Percentiles rank a stretch among this genome's conserved stretches.
phyloP scores from a whole-genome alignment of 2,888 invertebrate genomes.

The Gnatocerus cornutus region DNA sequence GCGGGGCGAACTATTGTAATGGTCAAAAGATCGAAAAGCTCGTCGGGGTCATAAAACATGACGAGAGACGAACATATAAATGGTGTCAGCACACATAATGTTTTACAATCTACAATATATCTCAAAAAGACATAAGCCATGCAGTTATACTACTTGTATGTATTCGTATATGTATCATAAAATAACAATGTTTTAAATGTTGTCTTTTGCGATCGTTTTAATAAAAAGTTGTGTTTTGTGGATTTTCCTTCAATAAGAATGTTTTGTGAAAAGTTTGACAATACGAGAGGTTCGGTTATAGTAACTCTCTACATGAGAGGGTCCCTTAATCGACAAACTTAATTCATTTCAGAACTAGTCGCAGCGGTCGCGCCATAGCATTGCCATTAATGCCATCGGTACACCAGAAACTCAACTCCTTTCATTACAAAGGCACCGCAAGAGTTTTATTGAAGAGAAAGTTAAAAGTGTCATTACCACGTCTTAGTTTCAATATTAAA shows the following conservation, averaged over 20 bases:
- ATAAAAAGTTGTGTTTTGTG: constrained; percentile 59
- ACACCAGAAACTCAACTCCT: constrained; percentile 45
- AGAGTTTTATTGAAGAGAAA: background rate
- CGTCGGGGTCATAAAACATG: constrained; percentile 55
- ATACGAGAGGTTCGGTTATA: constrained; percentile 57
- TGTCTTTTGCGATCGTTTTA: constrained; percentile 59
- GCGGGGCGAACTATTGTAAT: constrained; percentile 41
- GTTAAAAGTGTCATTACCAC: background rate
- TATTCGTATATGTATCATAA: constrained; percentile 63
- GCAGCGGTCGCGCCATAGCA: constrained; percentile 49
- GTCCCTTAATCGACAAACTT: constrained; percentile 66
- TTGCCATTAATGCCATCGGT: constrained; percentile 53
- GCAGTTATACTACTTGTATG: constrained; percentile 57
- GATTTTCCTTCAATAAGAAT: constrained; percentile 58
- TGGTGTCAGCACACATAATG: constrained; percentile 61
- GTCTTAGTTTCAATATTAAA: no score
- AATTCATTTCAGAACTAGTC: constrained; percentile 65
- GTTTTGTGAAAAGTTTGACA: constrained; percentile 50
- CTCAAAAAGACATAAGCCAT: constrained; percentile 62
- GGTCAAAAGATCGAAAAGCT: constrained; percentile 49
- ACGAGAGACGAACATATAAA: constrained; percentile 57
- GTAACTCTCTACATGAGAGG: constrained; percentile 60
- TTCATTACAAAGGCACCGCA: constrained; percentile 23
- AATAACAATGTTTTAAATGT: constrained; percentile 64
- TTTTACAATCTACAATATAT: constrained; percentile 66